A percentile compares a stretch with the other conserved stretches of the same genome.
Evolutionary conservation across 64 coral and sea anemone species (phyloP).

Genomic region (Porites lutea): DNA sequence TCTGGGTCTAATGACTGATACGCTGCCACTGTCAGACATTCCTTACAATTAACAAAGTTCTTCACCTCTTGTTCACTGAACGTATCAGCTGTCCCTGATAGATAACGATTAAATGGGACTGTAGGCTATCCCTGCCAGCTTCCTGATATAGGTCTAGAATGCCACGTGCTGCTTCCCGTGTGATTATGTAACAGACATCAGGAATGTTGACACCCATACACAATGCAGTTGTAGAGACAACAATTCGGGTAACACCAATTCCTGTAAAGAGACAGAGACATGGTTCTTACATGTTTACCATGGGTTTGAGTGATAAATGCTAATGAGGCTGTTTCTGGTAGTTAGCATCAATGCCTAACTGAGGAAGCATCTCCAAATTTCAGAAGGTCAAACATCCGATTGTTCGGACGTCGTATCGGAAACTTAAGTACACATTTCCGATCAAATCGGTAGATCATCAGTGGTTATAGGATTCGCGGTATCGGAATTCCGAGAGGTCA

Average conservation of each 20-base stretch:
- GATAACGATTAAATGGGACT: conserved; percentile 10
- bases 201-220: conserved; percentile 33
- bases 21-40: conserved; percentile 40
- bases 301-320: neutral
- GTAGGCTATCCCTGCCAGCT: conserved; percentile 39
- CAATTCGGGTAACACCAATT: conserved; percentile 3
- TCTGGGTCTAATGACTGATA: conserved; percentile 45
- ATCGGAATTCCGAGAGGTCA: neutral
- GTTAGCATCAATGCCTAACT: too few relatives aligned
- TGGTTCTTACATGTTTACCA: conserved; percentile 24
- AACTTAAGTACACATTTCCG: neutral
- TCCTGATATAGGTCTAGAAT: conserved; percentile 42
- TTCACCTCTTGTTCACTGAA: conserved; percentile 58
- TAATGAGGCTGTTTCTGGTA: too few relatives aligned
- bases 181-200: conserved; percentile 34
- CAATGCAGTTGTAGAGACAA: conserved; percentile 34
- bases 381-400: neutral
- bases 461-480: neutral
- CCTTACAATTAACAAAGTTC: conserved; percentile 53
- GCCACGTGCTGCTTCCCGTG: neutral
- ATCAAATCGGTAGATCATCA: neutral
- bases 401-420: conserved; percentile 5
- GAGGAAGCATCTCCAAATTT: neutral
- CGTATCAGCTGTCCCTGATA: conserved; percentile 60
- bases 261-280: neutral